Evolutionary conservation across 92 coral and sea anemone genomes (phyloP), one percentile per base, ranked within the genome.

Genomic region (Umimayanthus kanabou): DNA sequence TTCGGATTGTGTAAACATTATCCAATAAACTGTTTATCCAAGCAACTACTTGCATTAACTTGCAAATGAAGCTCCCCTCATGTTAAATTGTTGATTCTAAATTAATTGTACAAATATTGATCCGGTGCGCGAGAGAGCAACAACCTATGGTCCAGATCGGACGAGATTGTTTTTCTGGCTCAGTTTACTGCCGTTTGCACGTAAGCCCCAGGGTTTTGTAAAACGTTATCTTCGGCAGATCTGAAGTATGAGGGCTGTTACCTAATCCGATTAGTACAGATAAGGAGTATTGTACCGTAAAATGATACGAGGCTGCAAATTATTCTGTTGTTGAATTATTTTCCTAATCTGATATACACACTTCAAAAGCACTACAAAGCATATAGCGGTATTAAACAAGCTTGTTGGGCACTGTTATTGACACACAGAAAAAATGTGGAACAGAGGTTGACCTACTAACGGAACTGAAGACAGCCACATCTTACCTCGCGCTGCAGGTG

Each of bases 21-120:
- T 89, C 94, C 93, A 95, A 85, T 93, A 95, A 90, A 88, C 92
- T 95, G 98, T 94, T 94, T 93, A 89, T 91, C 92, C 92, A 91
- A 90, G 90, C 89, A 89, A 77, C 94, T 85, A 53, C 69, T 87
- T 64, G 92, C 82, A 91, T 93, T 88, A 91, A 93, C 91, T 93
- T 93, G 95, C 95, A 88, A 93, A 90, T 88, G 95, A 75, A 26
- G 87, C 55, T 66, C 81, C 85, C 80, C 90, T 85, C 79, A 78
- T 80, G 88, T 81, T 47, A 70, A 88, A 87, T 90, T 92, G 92
- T 91, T 91, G 89, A 90, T 80, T 85, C 90, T 85, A 85, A 90
- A 93, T 89, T 89, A 92, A 93, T 88, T 93, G 92, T 88, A 93
- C 94, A 95, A 95, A 95, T 95, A 95, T 93, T 93, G 91, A 90